These are phyloP conservation scores for Drosophila neonasuta DNA, from an alignment of 2,888 invertebrate species.

Conservation along the genomic window DNA sequence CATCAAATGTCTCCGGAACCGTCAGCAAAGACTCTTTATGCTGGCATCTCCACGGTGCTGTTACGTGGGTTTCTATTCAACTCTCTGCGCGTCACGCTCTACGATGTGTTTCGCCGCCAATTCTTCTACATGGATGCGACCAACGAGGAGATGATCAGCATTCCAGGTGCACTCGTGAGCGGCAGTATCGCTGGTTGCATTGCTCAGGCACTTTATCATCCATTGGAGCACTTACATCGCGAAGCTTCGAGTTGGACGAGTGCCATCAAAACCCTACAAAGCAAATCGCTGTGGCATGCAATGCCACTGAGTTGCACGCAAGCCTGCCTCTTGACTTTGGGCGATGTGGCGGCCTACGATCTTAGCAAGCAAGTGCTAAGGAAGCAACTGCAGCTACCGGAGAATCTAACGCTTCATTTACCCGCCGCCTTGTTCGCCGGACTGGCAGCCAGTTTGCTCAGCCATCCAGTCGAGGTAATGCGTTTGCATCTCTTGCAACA, in stretches of 20 bases:
- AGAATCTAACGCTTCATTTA: slow-evolving; percentile 43
- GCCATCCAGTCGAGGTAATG: slow-evolving; percentile 61
- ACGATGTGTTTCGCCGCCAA: slow-evolving; percentile 52
- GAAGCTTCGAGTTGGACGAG: slow-evolving; percentile 30
- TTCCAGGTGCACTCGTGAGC: slow-evolving; percentile 42
- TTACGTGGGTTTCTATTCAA: slow-evolving; percentile 58
- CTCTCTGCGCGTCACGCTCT: slow-evolving; percentile 52
- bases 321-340: slow-evolving; percentile 57
- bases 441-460: slow-evolving; percentile 45
- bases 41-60: slow-evolving; percentile 58
- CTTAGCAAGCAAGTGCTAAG: slow-evolving; percentile 54
- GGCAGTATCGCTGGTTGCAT: slow-evolving; percentile 49
- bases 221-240: slow-evolving; percentile 57
- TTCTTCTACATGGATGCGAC: slow-evolving; percentile 23
- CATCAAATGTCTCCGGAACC: background rate
- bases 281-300: slow-evolving; percentile 47
- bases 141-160: slow-evolving; percentile 9
- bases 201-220: slow-evolving; percentile 56
- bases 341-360: slow-evolving; percentile 60
- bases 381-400: slow-evolving; percentile 24
- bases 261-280: background rate
- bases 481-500: slow-evolving; percentile 61
- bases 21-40: slow-evolving; percentile 21
- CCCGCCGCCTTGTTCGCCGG: slow-evolving; percentile 54
- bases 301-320: slow-evolving; percentile 53